Percentiles rank a stretch among this genome's conserved stretches.
phyloP scores from a whole-genome alignment of 1,140 invertebrate species.

The Zophobas morio region DNA sequence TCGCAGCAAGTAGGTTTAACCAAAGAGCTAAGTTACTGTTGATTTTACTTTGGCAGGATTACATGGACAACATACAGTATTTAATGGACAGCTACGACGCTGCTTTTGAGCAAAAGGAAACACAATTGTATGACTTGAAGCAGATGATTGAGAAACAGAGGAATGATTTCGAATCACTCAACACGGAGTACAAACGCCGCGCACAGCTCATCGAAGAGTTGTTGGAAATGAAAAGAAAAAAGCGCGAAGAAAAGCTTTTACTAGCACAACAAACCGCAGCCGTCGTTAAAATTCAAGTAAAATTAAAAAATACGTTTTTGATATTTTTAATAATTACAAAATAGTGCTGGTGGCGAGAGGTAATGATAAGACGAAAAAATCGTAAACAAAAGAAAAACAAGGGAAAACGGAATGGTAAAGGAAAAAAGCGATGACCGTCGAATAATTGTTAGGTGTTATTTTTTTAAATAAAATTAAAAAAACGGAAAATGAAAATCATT shows the following conservation, averaged over 20 bases:
- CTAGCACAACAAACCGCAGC: conserved; percentile 2
- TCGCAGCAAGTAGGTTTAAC: conserved; percentile 4
- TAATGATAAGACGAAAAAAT: conserved; percentile 21
- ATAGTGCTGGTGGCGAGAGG: conserved; percentile 33
- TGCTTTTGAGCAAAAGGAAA: conserved; percentile 29
- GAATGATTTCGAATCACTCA: background rate
- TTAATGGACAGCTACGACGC: conserved; percentile 46
- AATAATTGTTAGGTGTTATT: conserved; percentile 18
- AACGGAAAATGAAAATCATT: background rate
- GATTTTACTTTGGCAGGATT: conserved; percentile 6
- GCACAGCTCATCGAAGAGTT: background rate
- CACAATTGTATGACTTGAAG: conserved; percentile 18
- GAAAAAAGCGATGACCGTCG: background rate
- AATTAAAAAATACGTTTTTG: background rate
- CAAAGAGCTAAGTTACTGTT: background rate
- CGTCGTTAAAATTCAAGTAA: conserved; percentile 43
- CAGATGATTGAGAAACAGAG: background rate
- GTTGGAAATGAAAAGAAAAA: conserved; percentile 6
- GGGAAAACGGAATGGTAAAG: conserved; percentile 1
- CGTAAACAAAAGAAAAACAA: background rate
- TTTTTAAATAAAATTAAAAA: background rate
- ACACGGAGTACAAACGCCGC: background rate
- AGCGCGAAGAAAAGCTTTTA: background rate
- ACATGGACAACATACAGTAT: conserved; percentile 30
- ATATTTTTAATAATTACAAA: background rate